A percentile compares a stretch with the other conserved stretches of the same genome.
Conservation (phyloP, 2,113 vertebrate genomes). For the Pelobates fuscus region DNA sequence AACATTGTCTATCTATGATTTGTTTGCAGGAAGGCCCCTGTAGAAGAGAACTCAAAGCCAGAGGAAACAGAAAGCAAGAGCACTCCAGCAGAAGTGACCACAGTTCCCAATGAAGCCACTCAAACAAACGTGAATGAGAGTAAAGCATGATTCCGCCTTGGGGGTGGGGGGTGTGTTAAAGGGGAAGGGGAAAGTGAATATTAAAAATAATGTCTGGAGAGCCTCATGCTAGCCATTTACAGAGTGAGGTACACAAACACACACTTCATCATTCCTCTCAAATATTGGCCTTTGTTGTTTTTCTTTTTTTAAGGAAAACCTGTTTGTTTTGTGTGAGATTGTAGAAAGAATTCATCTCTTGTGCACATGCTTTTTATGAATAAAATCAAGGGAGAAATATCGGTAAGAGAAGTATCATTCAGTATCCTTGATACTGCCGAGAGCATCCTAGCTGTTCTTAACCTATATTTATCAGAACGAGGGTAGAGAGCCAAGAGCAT, state of each 20-base stretch:
- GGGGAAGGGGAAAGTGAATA: constrained; percentile 49
- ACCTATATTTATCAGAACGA: constrained; percentile 28
- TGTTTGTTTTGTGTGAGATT: constrained; percentile 57
- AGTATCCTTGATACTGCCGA: background rate
- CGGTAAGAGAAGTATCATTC: constrained; percentile 4
- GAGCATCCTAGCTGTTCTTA: background rate
- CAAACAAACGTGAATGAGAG: constrained; percentile 84
- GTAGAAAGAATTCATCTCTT: constrained; percentile 76
- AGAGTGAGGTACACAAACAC: constrained; percentile 54
- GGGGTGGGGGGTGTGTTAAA: constrained; percentile 27
- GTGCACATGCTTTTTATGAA: constrained; percentile 77
- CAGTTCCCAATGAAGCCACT: constrained; percentile 86
- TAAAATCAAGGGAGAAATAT: constrained; percentile 45
- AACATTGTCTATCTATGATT: background rate
- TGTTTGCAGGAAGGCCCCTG: constrained; percentile 76
- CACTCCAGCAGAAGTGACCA: constrained; percentile 77
- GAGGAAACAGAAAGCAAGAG: constrained; percentile 79
- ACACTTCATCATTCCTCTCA: constrained; percentile 81
- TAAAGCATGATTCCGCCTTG: constrained; percentile 82
- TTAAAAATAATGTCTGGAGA: constrained; percentile 65
- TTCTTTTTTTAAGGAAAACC: constrained; percentile 69
- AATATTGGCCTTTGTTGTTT: constrained; percentile 85
- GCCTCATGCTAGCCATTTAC: constrained; percentile 71
- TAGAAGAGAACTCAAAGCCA: constrained; percentile 77
- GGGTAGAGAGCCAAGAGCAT: background rate